These are phyloP conservation scores for Caenorhabditis sulstoni DNA, from an alignment of 2,888 invertebrate genomes.

Conservation along the genomic window DNA sequence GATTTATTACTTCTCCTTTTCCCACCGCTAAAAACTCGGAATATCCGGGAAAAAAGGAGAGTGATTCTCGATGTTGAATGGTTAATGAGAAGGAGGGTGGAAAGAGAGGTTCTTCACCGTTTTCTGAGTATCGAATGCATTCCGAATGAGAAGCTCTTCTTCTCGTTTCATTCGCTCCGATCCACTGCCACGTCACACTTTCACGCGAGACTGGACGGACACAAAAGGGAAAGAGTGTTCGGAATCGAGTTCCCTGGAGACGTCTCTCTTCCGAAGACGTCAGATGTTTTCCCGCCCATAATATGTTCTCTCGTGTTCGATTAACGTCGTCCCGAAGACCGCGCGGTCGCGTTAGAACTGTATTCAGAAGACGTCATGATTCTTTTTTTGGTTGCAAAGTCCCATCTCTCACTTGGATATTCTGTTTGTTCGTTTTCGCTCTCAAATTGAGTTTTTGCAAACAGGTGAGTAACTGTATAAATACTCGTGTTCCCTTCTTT, in stretches of 20 bases:
- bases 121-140: no score
- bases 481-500: constrained; percentile 1
- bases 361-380: background rate
- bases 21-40: no score
- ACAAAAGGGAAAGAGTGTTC: constrained; percentile 15
- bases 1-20: no score
- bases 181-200: background rate
- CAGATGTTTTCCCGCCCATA: no score
- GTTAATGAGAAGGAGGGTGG: no score
- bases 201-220: constrained; percentile 29
- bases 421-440: constrained; percentile 6
- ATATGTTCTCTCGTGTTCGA: background rate
- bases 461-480: constrained; percentile 46
- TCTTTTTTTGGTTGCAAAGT: background rate
- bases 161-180: background rate
- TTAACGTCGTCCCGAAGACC: background rate
- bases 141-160: no score
- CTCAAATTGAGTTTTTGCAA: constrained; percentile 32
- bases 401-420: constrained; percentile 2
- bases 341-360: background rate
- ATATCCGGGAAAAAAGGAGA: no score
- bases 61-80: no score
- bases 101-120: no score
- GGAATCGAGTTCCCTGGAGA: no score
- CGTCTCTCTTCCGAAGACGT: no score